Evolutionary conservation across 2,113 vertebrate genomes (phyloP).

Genomic region (Pontoporia blainvillei): DNA sequence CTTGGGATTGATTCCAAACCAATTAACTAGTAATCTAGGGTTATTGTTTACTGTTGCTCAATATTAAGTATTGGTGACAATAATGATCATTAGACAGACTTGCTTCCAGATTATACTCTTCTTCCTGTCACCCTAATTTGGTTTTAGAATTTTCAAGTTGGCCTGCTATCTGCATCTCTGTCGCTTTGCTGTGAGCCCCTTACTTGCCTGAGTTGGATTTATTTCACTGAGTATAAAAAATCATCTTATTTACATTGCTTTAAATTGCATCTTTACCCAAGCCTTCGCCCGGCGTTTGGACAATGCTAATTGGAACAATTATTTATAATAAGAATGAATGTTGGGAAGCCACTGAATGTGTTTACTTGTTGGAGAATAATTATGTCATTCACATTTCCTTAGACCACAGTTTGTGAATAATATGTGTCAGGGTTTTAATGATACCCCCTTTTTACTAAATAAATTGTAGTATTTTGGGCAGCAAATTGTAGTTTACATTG

Average conservation of each 20-base stretch:
- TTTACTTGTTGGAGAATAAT: constrained; percentile 43
- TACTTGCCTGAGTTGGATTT: constrained; percentile 42
- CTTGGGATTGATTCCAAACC: constrained; percentile 2
- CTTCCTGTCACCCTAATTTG: not conserved
- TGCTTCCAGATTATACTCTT: not conserved
- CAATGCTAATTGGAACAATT: constrained; percentile 49
- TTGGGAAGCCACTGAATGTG: not conserved
- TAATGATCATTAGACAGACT: not conserved
- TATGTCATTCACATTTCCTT: constrained; percentile 9
- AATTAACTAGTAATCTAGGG: not conserved
- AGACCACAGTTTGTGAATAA: constrained; percentile 15
- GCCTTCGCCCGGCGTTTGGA: not conserved
- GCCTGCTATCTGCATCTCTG: not conserved
- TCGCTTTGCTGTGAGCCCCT: not conserved
- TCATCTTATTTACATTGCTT: constrained; percentile 45
- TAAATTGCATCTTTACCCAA: constrained; percentile 47
- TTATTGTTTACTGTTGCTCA: constrained; percentile 8
- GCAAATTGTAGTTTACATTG: constrained; percentile 14
- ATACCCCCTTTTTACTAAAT: constrained; percentile 35
- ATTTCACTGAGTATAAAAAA: constrained; percentile 39
- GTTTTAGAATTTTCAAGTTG: not conserved
- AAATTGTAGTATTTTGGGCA: constrained; percentile 12
- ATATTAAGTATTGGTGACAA: not conserved
- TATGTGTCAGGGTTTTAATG: constrained; percentile 18
- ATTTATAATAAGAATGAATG: constrained; percentile 52